These are phyloP conservation scores for Pyrocephalus nanus DNA, from an alignment of 2,797 vertebrate species.

Conservation along the genomic window DNA sequence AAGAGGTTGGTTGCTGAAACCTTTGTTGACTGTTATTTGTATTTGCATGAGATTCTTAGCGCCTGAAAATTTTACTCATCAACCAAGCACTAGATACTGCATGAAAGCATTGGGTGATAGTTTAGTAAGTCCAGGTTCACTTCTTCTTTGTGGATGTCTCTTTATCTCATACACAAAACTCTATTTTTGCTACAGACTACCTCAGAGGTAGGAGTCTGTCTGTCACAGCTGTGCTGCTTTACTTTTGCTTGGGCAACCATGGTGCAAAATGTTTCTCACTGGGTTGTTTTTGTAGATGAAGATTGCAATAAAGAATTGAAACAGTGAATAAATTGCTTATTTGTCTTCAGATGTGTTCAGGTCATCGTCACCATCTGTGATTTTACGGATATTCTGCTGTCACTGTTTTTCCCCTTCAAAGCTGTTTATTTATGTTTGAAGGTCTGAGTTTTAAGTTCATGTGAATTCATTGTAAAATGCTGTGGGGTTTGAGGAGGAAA, in stretches of 20 bases:
- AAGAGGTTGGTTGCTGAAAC: background rate
- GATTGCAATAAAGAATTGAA: background rate
- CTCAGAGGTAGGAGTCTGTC: background rate
- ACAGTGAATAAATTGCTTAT: background rate
- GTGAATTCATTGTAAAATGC: slow-evolving; percentile 57
- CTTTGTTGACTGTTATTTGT: background rate
- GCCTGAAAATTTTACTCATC: background rate
- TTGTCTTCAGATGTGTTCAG: background rate
- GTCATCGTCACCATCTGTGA: background rate
- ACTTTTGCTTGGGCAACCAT: background rate
- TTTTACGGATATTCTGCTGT: background rate
- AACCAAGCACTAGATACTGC: background rate
- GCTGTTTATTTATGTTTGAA: slow-evolving; percentile 1
- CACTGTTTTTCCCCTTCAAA: background rate
- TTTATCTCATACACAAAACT: background rate
- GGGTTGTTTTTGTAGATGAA: background rate
- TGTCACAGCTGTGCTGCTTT: background rate
- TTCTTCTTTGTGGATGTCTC: background rate
- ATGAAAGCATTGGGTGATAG: background rate
- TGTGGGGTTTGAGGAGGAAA: slow-evolving; percentile 55
- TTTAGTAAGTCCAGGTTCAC: background rate
- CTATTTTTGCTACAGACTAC: background rate
- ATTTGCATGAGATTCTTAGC: background rate
- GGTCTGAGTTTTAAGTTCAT: slow-evolving; percentile 52
- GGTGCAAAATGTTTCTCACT: background rate